Percentiles rank a stretch among this genome's conserved stretches.
Evolutionary conservation across 1,140 invertebrate genomes (phyloP).

Genomic region (Drosophila novamexicana): DNA sequence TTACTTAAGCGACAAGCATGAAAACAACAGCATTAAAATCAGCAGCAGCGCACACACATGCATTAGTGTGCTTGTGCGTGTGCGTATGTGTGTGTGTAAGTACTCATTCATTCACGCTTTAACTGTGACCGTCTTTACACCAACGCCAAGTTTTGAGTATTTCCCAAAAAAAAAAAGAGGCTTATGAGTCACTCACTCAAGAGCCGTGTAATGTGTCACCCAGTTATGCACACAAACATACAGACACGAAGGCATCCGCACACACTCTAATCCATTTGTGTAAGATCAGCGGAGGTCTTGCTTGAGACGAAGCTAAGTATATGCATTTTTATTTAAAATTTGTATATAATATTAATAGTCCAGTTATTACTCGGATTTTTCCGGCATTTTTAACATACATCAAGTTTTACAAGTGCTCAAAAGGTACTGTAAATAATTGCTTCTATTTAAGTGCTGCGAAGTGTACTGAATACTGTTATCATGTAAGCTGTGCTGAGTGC

Average conservation of each 20-base stretch:
- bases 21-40: conserved; percentile 7
- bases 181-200: conserved; percentile 26
- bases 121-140: conserved; percentile 32
- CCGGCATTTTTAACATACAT: no score
- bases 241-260: conserved; percentile 15
- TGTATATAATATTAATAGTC: not conserved
- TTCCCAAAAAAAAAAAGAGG: conserved; percentile 24
- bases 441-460: not conserved
- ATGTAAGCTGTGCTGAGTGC: conserved; percentile 1
- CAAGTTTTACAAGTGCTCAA: no score
- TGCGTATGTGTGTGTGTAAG: not conserved
- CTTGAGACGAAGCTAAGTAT: not conserved
- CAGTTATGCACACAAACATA: conserved; percentile 23
- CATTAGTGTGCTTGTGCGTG: not conserved
- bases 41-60: conserved; percentile 2
- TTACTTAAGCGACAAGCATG: conserved; percentile 31
- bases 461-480: not conserved
- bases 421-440: no score
- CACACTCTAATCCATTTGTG: not conserved
- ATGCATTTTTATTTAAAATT: not conserved
- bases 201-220: conserved; percentile 42
- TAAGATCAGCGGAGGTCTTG: not conserved
- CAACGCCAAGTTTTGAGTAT: conserved; percentile 20
- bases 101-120: not conserved
- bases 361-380: no score